These are phyloP conservation scores for Saturnia pavonia DNA, from an alignment of 2,888 invertebrate genomes.

Conservation along the genomic window DNA sequence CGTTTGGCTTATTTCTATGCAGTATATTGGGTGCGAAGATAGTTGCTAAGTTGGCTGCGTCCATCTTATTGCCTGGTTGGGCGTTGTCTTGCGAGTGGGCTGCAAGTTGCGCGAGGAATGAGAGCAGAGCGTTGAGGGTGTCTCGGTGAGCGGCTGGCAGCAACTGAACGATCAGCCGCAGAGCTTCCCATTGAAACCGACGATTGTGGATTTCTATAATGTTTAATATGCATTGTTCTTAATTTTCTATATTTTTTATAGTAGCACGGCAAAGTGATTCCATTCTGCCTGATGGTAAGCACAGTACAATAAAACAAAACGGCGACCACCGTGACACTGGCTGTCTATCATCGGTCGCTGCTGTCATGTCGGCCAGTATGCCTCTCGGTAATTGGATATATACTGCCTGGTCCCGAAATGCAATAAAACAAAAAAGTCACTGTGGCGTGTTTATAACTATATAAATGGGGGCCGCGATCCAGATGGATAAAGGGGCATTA, in stretches of 20 bases:
- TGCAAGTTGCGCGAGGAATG: conserved; percentile 90
- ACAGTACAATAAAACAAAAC: no score
- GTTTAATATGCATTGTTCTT: background rate
- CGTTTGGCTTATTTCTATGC: conserved; percentile 87
- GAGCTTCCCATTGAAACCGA: conserved; percentile 90
- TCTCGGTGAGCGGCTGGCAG: conserved; percentile 94
- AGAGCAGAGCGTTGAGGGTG: conserved; percentile 91
- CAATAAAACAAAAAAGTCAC: no score
- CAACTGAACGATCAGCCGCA: conserved; percentile 91
- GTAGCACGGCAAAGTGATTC: no score
- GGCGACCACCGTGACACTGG: no score
- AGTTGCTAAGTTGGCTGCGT: conserved; percentile 94
- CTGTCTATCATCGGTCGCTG: no score
- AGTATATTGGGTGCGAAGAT: conserved; percentile 97
- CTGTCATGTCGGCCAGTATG: no score
- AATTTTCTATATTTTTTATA: background rate
- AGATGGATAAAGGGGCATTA: no score
- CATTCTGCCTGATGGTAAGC: no score
- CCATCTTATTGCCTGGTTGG: conserved; percentile 95
- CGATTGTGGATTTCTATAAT: conserved; percentile 90
- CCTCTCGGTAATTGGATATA: no score
- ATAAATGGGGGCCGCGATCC: no score
- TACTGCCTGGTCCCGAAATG: no score
- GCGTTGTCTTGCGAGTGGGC: conserved; percentile 86
- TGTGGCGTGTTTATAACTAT: no score